Conservation (phyloP, 2,797 vertebrate genomes). For the Delichon dasypus region DNA sequence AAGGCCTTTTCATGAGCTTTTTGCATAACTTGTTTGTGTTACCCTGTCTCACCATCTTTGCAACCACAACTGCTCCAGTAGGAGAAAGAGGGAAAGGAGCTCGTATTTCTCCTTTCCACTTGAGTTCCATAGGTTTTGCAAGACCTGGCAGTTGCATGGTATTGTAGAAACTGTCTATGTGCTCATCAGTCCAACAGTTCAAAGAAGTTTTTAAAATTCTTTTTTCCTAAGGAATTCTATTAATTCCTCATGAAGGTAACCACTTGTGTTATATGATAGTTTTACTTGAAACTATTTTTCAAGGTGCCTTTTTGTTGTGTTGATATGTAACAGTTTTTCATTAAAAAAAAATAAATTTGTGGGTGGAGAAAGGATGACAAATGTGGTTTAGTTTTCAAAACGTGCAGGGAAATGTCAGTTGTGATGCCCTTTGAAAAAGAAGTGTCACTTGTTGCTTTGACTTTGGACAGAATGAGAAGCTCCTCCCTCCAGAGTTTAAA, state of each 20-base stretch:
- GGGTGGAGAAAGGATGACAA: background rate
- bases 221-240: background rate
- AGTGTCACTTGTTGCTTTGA: background rate
- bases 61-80: background rate
- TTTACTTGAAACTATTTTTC: background rate
- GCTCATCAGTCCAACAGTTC: background rate
- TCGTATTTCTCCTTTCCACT: background rate
- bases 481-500: background rate
- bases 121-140: background rate
- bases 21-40: fast-evolving
- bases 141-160: background rate
- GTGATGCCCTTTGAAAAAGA: background rate
- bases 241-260: background rate
- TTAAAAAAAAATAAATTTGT: background rate
- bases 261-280: background rate
- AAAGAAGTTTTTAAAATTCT: fast-evolving
- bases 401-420: background rate
- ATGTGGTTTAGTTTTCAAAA: background rate
- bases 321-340: background rate
- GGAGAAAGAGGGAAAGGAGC: background rate
- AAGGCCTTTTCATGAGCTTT: background rate
- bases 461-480: background rate
- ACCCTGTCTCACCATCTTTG: background rate
- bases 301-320: background rate
- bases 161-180: background rate